Evolutionary conservation across 2,888 invertebrate genomes (phyloP), one percentile per base, ranked within the genome.

Genomic region (Tinea semifulvella): DNA sequence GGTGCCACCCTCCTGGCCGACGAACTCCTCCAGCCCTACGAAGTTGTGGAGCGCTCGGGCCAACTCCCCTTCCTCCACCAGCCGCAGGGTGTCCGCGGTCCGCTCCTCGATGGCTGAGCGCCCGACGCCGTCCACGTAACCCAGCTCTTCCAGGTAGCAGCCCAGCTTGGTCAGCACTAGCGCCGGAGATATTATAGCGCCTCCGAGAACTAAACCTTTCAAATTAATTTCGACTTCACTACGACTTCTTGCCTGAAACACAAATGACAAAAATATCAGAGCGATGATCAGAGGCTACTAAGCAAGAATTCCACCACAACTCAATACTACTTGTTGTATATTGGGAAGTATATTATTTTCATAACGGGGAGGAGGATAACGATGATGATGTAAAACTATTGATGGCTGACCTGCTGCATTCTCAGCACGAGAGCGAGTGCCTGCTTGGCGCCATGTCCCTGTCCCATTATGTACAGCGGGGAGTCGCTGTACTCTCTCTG

Each of bases 371-470:
- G n/a, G n/a, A n/a, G n/a, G n/a, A n/a, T n/a, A 8, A 22, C 8
- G 25, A 22, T 22, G 25, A 22, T 22, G 25, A 22, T 22, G 25
- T 5, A 22, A 22, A n/a, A n/a, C n/a, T n/a, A n/a, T n/a, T n/a
- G n/a, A n/a, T n/a, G n/a, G n/a, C n/a, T n/a, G n/a, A n/a, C n/a
- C n/a, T n/a, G n/a, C n/a, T n/a, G n/a, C n/a, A n/a, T n/a, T n/a
- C n/a, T n/a, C n/a, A n/a, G n/a, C n/a, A n/a, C 90, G 51, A 94
- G 89, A 52, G 89, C 88, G 0, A 89, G 84, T 0, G 92, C 89
- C 85, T 94, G 88, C 76, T 94, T 94, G 1, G 94, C 94, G 10
- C 95, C 96, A 65, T 95, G 93, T 1, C 92, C 94, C 68, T 96
- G 92, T 2, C 89, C 90, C 57, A 92, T 88, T 45, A 96, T 90